A percentile compares a stretch with the other conserved stretches of the same genome.
phyloP scores from a whole-genome alignment of 2,888 invertebrate species.

The Sphaerophoria taeniata region DNA sequence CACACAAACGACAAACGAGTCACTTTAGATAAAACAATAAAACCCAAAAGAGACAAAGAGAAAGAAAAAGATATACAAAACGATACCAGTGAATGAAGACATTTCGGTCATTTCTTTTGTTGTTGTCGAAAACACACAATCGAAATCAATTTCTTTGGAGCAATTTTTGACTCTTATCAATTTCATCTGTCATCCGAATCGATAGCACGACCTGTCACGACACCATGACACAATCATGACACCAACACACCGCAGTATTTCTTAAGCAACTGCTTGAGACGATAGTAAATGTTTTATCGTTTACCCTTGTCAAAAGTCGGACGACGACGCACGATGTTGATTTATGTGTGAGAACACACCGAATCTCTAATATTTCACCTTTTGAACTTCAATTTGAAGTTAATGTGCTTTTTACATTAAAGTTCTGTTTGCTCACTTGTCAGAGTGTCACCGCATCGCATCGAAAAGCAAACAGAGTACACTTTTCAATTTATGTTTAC shows the following conservation, averaged over 20 bases:
- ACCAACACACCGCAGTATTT: slow-evolving; percentile 2
- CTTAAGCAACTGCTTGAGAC: slow-evolving; percentile 51
- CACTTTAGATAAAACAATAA: background rate
- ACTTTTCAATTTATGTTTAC: slow-evolving; percentile 35
- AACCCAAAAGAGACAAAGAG: background rate
- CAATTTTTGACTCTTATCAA: slow-evolving; percentile 50
- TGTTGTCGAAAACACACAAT: slow-evolving; percentile 19
- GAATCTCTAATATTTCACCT: slow-evolving; percentile 64
- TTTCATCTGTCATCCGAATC: slow-evolving; percentile 35
- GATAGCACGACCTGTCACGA: no score
- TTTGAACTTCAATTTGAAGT: slow-evolving; percentile 55
- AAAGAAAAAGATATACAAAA: background rate
- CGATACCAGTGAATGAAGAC: background rate
- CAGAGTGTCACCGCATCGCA: slow-evolving; percentile 4
- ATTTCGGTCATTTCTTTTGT: background rate
- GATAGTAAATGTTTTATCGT: slow-evolving; percentile 67
- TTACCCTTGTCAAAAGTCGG: slow-evolving; percentile 38
- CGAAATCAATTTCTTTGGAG: slow-evolving; percentile 47
- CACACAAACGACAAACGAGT: no score
- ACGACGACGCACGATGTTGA: background rate
- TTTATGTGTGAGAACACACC: slow-evolving; percentile 9
- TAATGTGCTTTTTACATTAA: slow-evolving; percentile 33
- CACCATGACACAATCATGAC: background rate
- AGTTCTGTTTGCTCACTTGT: slow-evolving; percentile 7
- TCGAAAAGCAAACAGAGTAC: background rate